These are phyloP conservation scores for Apis laboriosa DNA, from an alignment of 1,140 invertebrate genomes.

Conservation along the genomic window DNA sequence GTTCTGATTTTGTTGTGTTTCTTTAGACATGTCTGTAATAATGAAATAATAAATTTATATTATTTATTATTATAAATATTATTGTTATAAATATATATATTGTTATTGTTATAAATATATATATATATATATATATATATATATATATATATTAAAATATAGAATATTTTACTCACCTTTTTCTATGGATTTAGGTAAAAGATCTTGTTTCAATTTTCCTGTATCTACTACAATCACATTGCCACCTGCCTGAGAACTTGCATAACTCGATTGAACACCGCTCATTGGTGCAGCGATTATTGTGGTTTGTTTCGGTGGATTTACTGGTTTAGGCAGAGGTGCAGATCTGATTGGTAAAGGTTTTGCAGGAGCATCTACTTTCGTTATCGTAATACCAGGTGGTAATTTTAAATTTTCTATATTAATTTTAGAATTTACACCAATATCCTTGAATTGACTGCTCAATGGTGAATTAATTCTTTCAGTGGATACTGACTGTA, in stretches of 20 bases:
- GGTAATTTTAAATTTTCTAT: constrained; percentile 88
- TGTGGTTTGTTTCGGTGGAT: constrained; percentile 75
- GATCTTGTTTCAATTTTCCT: constrained; percentile 82
- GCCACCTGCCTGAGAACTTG: constrained; percentile 78
- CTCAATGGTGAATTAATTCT: constrained; percentile 62
- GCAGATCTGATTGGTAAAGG: constrained; percentile 78
- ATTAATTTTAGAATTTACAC: constrained; percentile 71
- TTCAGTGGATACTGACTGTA: constrained; percentile 58
- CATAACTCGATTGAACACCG: constrained; percentile 74
- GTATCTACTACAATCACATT: constrained; percentile 86
- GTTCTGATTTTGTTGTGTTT: constrained; percentile 46
- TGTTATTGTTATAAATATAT: neutral
- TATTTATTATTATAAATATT: neutral
- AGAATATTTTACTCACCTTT: constrained; percentile 66
- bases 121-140: neutral
- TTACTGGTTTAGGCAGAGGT: constrained; percentile 70
- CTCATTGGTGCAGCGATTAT: constrained; percentile 79
- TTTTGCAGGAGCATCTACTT: constrained; percentile 85
- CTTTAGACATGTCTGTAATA: constrained; percentile 58
- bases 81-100: neutral
- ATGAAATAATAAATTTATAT: neutral
- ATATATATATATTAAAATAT: neutral
- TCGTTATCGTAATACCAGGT: constrained; percentile 91
- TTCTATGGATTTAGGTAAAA: constrained; percentile 71
- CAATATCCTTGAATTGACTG: constrained; percentile 73